Evolutionary conservation across 2,113 vertebrate genomes (phyloP), one percentile per base, ranked within the genome.

Genomic region (Poicephalus meyeri): DNA sequence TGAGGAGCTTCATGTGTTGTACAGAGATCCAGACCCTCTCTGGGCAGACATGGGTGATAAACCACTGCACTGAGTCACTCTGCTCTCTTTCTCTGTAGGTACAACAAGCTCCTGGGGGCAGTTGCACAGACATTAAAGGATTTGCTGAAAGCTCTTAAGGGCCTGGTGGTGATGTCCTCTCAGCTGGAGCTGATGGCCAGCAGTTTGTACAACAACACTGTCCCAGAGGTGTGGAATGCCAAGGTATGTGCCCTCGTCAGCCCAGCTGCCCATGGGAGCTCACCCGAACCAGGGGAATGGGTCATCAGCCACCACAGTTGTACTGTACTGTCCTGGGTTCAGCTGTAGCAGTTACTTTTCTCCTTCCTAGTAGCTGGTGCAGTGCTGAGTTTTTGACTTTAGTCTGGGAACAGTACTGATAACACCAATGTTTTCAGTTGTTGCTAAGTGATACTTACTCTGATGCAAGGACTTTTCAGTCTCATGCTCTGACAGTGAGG

Each of bases 111-210:
- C 86, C 96, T 99, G 52, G 92, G 72, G n/a, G 98, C 98, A 63
- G 98, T 99, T 93, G 98, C 97, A 44, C 96, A 95, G 85, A 98
- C 98, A 12, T 98, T 99, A 42, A 50, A 87, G 70, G 99, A 99
- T 91, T 94, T 99, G 50, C 97, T 99, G 80, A 99, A 99, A 95
- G 99, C 99, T 60, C 98, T 99, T 69, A 98, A 98, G 89, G 99
- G 99, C 86, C 98, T 98, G 85, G 98, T 99, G 0, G 98, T 99
- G 93, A 99, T 99, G 99, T 99, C 99, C 72, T 99, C 98, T 16
- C 97, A 98, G 68, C 97, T 99, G 90, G 99, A 99, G 97, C 97
- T 99, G 50, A 99, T 99, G 99, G 98, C 99, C 77, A 96, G 88
- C 86, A 99, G 98, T 95, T 97, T 99, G 70, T 99, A 98, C 97